These are phyloP conservation scores for Antedon bifida DNA, from an alignment of 35 echinoderm and acorn worm species.

Conservation along the genomic window DNA sequence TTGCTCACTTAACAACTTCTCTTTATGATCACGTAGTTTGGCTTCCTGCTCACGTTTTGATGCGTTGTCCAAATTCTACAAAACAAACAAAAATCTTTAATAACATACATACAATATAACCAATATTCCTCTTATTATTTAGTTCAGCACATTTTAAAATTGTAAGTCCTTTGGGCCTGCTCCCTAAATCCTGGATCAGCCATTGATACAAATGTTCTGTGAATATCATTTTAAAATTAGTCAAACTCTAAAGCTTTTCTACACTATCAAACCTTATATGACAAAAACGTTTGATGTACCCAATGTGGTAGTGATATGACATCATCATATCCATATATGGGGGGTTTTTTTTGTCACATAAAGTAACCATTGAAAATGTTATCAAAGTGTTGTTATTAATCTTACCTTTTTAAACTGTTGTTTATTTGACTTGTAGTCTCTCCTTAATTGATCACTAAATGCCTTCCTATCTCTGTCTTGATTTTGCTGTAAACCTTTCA, in stretches of 20 bases:
- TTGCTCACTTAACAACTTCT: constrained; percentile 57
- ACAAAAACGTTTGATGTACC: too few species aligned
- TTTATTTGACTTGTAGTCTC: constrained; percentile 74
- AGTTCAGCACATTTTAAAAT: too few species aligned
- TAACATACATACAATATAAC: neutral
- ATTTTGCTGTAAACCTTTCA: constrained; percentile 27
- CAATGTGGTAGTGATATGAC: too few species aligned
- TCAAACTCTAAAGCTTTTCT: too few species aligned
- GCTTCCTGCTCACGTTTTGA: constrained; percentile 56
- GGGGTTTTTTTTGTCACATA: too few species aligned
- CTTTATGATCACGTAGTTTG: constrained; percentile 52
- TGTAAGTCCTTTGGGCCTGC: too few species aligned
- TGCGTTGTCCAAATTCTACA: constrained; percentile 55
- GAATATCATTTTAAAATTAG: too few species aligned
- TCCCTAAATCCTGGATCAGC: too few species aligned
- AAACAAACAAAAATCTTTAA: neutral
- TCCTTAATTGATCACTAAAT: constrained; percentile 60
- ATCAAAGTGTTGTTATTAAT: neutral
- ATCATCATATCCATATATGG: too few species aligned
- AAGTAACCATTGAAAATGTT: too few species aligned
- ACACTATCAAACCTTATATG: too few species aligned
- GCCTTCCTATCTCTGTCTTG: constrained; percentile 56
- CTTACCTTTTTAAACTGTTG: constrained; percentile 31
- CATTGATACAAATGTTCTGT: too few species aligned
- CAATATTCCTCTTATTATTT: neutral